Conservation (phyloP, 53 echinoderm and acorn worm species). For the Hippasteria phrygiana region DNA sequence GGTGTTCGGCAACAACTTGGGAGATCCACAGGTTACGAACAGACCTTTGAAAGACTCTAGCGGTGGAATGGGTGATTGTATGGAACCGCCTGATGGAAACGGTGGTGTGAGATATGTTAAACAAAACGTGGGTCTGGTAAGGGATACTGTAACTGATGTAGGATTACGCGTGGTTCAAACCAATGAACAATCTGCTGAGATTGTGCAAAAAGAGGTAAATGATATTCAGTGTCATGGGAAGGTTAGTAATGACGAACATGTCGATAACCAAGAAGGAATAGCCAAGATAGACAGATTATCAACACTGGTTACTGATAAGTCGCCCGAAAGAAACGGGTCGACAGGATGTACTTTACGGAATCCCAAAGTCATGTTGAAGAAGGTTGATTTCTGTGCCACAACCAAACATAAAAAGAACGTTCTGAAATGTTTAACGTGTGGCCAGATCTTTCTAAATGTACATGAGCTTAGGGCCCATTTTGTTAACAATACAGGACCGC, state of each 20-base stretch:
- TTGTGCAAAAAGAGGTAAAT: background rate
- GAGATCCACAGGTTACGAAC: background rate
- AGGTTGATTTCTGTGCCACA: slow-evolving; percentile 27
- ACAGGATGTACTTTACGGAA: slow-evolving; percentile 4
- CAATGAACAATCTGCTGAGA: background rate
- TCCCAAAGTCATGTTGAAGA: slow-evolving; percentile 13
- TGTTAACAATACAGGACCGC: background rate
- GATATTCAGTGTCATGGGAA: background rate
- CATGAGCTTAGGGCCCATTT: background rate
- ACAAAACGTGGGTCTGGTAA: slow-evolving; percentile 13
- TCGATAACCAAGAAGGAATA: background rate
- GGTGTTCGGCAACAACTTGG: slow-evolving; percentile 1
- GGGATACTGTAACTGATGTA: background rate
- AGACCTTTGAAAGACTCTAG: background rate
- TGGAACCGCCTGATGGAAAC: background rate
- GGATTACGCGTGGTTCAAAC: no score
- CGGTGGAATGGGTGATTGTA: background rate
- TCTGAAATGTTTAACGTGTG: slow-evolving; percentile 33
- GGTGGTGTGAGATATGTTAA: background rate
- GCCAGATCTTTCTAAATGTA: background rate
- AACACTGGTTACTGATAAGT: background rate
- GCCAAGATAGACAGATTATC: background rate
- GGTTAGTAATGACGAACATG: background rate
- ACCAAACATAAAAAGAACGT: slow-evolving; percentile 33
- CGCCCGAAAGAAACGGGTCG: background rate